These are phyloP conservation scores for Limnothrissa miodon DNA, from an alignment of 2,113 vertebrate species.

Conservation along the genomic window DNA sequence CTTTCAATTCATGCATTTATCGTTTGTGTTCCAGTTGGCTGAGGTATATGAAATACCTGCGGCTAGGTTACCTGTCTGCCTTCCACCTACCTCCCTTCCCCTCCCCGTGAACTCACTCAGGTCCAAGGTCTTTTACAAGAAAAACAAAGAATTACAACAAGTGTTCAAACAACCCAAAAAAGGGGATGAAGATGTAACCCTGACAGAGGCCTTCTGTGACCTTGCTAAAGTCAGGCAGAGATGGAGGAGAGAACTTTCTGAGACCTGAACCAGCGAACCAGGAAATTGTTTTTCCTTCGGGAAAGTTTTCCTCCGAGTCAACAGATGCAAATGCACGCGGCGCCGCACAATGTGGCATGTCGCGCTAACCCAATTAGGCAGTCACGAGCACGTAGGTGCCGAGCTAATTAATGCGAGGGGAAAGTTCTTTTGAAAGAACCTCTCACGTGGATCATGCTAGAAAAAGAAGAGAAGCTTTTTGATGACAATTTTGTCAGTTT, in stretches of 20 bases:
- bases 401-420: conserved; percentile 33
- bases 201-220: background rate
- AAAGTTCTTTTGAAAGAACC: conserved; percentile 28
- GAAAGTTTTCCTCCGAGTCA: conserved; percentile 27
- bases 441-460: background rate
- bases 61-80: background rate
- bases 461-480: conserved; percentile 7
- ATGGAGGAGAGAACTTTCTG: background rate
- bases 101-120: background rate
- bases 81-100: background rate
- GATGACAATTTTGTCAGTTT: conserved; percentile 45
- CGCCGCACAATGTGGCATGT: conserved; percentile 37
- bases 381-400: conserved; percentile 26
- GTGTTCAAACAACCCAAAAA: background rate
- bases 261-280: background rate
- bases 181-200: background rate
- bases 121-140: background rate
- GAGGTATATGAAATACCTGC: background rate
- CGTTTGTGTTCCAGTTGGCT: background rate
- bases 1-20: too few relatives aligned
- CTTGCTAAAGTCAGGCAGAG: background rate
- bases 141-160: background rate
- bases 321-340: conserved; percentile 45
- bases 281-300: conserved; percentile 9
- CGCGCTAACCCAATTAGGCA: conserved; percentile 44